phyloP scores from a whole-genome alignment of 2,888 invertebrate genomes.

The Aethes cnicana region DNA sequence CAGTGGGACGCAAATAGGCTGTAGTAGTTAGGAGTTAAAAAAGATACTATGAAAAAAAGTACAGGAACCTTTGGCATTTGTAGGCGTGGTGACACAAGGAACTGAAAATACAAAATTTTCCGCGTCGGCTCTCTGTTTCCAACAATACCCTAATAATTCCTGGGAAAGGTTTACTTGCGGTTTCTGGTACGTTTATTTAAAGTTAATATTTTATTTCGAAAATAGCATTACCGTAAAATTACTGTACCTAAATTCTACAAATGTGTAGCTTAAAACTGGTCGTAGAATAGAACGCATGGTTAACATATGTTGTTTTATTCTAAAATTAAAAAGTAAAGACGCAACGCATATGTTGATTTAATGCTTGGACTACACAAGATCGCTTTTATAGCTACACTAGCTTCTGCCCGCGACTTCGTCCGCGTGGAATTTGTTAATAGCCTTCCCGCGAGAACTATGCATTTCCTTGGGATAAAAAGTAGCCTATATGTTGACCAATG shows the following conservation, averaged over 20 bases:
- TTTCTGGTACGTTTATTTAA: constrained; percentile 13
- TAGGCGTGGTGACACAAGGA: not conserved
- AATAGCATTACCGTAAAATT: constrained; percentile 16
- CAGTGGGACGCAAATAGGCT: no score
- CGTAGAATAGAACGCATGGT: no score
- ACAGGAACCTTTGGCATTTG: not conserved
- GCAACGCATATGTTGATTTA: no score
- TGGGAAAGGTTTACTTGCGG: constrained; percentile 2
- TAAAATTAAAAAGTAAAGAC: not conserved
- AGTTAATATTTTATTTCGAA: constrained; percentile 27
- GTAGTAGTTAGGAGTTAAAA: not conserved
- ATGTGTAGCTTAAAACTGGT: not conserved
- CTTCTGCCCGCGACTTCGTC: no score
- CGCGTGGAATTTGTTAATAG: no score
- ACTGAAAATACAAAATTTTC: not conserved
- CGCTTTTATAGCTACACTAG: no score
- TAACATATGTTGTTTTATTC: no score
- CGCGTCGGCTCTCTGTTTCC: constrained; percentile 2
- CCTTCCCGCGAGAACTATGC: no score
- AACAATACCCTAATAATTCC: constrained; percentile 17
- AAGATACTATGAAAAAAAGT: no score
- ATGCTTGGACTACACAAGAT: no score
- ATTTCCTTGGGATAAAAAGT: no score
- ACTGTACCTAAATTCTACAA: not conserved
- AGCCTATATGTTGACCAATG: no score